Evolutionary conservation across 1,140 invertebrate genomes (phyloP).

Genomic region (Drosophila burlai): DNA sequence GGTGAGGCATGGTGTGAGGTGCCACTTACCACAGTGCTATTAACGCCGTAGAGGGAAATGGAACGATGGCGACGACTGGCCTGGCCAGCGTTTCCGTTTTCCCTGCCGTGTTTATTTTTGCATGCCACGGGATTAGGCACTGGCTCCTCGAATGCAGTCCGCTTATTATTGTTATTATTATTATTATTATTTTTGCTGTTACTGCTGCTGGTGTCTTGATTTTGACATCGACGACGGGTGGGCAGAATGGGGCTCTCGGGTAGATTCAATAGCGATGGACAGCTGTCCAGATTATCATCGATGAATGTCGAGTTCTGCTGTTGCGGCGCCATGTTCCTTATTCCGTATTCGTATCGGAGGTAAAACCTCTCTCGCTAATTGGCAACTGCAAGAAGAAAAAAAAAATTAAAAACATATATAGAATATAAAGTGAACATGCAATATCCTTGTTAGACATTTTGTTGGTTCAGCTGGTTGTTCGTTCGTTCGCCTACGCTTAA

Average conservation of each 20-base stretch:
- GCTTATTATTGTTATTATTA: slow-evolving; percentile 56
- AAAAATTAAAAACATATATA: slow-evolving; percentile 20
- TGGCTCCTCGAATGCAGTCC: slow-evolving; percentile 41
- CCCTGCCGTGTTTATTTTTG: slow-evolving; percentile 64
- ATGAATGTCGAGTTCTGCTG: slow-evolving; percentile 84
- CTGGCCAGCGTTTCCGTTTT: slow-evolving; percentile 65
- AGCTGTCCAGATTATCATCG: slow-evolving; percentile 76
- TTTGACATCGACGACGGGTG: slow-evolving; percentile 54
- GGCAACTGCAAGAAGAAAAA: slow-evolving; percentile 61
- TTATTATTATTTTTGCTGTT: slow-evolving; percentile 1
- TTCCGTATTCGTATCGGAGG: not conserved
- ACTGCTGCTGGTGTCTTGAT: slow-evolving; percentile 54
- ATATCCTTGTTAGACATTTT: slow-evolving; percentile 62
- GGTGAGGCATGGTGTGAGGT: slow-evolving; percentile 1
- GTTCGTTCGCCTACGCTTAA: slow-evolving; percentile 53
- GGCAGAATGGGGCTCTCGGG: slow-evolving; percentile 80
- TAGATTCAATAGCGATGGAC: slow-evolving; percentile 76
- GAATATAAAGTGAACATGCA: slow-evolving; percentile 49
- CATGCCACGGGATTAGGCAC: slow-evolving; percentile 22
- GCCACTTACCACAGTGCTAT: slow-evolving; percentile 80
- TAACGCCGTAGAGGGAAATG: slow-evolving; percentile 76
- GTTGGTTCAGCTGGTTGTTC: slow-evolving; percentile 27
- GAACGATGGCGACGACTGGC: slow-evolving; percentile 72
- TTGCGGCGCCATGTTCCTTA: slow-evolving; percentile 49
- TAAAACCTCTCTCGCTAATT: slow-evolving; percentile 58